phyloP scores from a whole-genome alignment of 2,113 vertebrate genomes.

The Cyphomyrus plagiostoma region DNA sequence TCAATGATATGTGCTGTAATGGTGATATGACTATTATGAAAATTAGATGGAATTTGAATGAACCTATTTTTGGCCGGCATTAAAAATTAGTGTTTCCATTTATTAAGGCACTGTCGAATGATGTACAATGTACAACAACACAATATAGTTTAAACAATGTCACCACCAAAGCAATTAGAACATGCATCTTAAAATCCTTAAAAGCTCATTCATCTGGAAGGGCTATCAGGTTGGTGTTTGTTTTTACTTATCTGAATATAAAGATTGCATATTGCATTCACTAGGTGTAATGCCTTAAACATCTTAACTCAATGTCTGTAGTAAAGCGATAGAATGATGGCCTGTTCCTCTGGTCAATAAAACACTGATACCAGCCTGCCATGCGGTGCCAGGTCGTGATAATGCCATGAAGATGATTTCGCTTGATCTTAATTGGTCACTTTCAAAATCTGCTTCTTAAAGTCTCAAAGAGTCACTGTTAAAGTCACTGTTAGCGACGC shows the following conservation, averaged over 20 bases:
- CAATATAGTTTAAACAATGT: neutral
- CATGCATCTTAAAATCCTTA: neutral
- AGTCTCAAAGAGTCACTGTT: neutral
- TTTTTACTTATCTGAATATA: neutral
- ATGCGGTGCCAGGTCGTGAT: neutral
- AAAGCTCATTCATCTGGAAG: neutral
- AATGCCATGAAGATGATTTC: neutral
- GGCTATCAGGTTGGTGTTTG: neutral
- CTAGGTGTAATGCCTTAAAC: neutral
- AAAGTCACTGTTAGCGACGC: neutral
- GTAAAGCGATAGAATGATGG: neutral
- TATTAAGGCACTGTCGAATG: neutral
- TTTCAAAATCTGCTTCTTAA: neutral
- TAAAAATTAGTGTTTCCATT: neutral
- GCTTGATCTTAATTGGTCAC: neutral
- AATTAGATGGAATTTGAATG: neutral
- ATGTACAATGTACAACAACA: neutral
- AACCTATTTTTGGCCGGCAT: neutral
- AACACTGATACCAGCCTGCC: neutral
- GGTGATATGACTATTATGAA: neutral
- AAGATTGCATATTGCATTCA: neutral
- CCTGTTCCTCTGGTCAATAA: neutral
- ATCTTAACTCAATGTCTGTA: neutral
- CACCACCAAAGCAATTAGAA: neutral
- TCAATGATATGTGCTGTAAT: neutral